phyloP scores from a whole-genome alignment of 2,888 invertebrate genomes.

The Epistrophella euchroma region DNA sequence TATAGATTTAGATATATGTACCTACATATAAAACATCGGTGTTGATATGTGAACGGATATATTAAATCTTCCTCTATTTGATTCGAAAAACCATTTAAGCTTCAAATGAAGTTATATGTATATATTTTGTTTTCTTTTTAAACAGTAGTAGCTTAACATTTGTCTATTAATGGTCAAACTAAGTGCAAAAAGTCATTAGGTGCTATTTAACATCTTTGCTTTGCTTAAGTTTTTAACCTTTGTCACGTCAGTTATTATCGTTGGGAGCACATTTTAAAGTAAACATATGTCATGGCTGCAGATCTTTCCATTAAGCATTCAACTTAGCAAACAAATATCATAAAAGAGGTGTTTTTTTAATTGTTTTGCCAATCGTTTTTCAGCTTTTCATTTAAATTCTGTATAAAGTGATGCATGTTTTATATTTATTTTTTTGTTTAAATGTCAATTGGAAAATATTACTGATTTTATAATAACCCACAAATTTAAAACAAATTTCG shows the following conservation, averaged over 20 bases:
- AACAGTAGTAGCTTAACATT: constrained; percentile 5
- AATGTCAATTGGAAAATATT: too few relatives aligned
- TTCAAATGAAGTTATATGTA: neutral
- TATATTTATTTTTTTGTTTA: neutral
- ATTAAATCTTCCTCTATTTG: neutral
- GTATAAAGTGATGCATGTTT: neutral
- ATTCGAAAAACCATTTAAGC: neutral
- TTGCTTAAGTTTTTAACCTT: neutral
- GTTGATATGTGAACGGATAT: neutral
- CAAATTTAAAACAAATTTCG: too few relatives aligned
- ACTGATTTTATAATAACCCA: too few relatives aligned
- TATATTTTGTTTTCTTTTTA: neutral
- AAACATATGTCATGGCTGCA: constrained; percentile 2
- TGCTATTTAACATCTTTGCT: neutral
- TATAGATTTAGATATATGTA: too few relatives aligned
- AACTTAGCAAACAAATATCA: constrained; percentile 23
- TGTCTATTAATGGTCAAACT: neutral
- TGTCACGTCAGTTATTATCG: constrained; percentile 6
- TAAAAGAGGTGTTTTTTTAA: neutral
- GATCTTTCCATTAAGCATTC: neutral
- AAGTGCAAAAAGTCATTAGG: constrained; percentile 5
- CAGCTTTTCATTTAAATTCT: neutral
- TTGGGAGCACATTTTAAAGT: constrained; percentile 1
- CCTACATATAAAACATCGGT: too few relatives aligned
- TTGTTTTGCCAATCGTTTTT: neutral